phyloP scores from a whole-genome alignment of 2,888 invertebrate species.

The Rotaria sp. region DNA sequence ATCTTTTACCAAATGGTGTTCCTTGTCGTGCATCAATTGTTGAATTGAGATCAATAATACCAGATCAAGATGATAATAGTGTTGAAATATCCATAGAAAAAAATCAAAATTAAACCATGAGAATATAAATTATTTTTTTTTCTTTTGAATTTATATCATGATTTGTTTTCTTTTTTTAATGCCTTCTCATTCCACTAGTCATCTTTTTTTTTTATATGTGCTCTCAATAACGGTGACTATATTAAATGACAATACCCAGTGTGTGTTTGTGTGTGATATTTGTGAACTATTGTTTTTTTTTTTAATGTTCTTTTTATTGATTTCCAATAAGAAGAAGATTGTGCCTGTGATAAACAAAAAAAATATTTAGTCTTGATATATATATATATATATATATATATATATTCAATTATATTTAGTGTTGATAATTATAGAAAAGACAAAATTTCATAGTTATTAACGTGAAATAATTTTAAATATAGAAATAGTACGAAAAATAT shows the following conservation, averaged over 20 bases:
- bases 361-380: no score
- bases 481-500: no score
- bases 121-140: neutral
- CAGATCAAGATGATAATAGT: neutral
- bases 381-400: no score
- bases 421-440: no score
- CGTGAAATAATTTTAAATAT: no score
- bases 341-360: neutral
- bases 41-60: neutral
- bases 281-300: neutral
- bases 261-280: neutral
- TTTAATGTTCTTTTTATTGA: neutral
- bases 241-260: neutral
- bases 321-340: neutral
- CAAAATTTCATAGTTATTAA: no score
- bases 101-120: neutral
- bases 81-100: neutral
- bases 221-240: neutral
- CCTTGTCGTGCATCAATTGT: neutral
- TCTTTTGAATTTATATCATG: neutral
- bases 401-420: no score
- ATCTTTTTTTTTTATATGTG: neutral
- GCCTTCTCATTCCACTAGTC: conserved; percentile 22
- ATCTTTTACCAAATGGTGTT: neutral
- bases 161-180: neutral